Base-by-base conservation (phyloP, 2,888 invertebrate species). In the Xestia xanthographa region DNA sequence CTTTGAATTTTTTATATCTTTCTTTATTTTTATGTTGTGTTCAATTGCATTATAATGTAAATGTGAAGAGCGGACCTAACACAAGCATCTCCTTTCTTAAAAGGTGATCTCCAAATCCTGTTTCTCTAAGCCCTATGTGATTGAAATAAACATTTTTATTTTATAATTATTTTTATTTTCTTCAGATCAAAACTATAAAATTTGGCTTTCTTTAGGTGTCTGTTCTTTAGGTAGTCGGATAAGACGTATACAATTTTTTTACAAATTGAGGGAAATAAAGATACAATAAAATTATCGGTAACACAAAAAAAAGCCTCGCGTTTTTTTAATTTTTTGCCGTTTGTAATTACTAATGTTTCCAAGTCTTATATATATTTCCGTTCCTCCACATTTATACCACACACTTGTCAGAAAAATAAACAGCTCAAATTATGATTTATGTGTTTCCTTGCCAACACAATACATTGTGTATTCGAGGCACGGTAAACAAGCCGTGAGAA, bases 381-480 rank as follows among this genome's bases (percentile, higher is more conserved):
- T 17, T 29, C 2, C 0, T 34, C 5, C 6, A 20, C 17, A 53
- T 62, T 29, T 63, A 38, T n/a, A 38, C 5, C 62, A 62, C 62
- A 62, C 45, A 12, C n/a, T 38, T 8, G 22, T 5, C 45, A 20
- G 8, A 41, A 45, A 53, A 63, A 56, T 69, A 77, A 34, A 69
- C 41, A 63, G 14, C 53, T 63, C 6, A 34, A 48, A 41, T 17
- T n/a, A 77, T 70, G 77, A 70, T 70, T 78, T 65, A 65, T 70
- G 68, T 38, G 9, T 34, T 65, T 70, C 29, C 22, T 67, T 58
- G 17, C 70, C 48, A 48, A 77, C n/a, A 63, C 20, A 34, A 65
- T 56, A 56, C 26, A 70, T 56, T 77, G 14, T 53, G 26, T 65
- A 43, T 78, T 77, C 70, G 11, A 26, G 14, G 6, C 56, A 20